Evolutionary conservation across 2,888 invertebrate species (phyloP).

Genomic region (Willowsia nigromaculata): DNA sequence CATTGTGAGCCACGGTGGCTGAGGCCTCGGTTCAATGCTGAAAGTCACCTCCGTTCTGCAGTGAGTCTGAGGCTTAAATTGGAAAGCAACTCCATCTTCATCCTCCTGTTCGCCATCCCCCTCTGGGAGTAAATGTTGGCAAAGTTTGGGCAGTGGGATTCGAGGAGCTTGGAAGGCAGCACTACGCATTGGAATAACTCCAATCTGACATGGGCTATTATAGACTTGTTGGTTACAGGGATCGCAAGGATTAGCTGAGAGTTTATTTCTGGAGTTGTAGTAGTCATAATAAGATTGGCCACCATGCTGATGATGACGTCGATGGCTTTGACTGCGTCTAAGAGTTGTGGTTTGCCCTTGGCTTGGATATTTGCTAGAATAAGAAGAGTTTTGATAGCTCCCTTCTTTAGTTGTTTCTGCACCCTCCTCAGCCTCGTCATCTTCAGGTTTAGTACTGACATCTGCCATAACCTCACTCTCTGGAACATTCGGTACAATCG

Average conservation of each 20-base stretch:
- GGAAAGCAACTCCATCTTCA: constrained; percentile 74
- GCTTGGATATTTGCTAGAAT: too few species aligned
- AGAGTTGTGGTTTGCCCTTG: too few species aligned
- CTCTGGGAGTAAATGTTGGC: constrained; percentile 30
- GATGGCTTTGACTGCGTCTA: too few species aligned
- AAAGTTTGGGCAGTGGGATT: constrained; percentile 53
- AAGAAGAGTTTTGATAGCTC: too few species aligned
- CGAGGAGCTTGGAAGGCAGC: constrained; percentile 67
- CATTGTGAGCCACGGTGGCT: constrained; percentile 76
- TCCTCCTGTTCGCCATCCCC: constrained; percentile 37
- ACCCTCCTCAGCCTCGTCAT: too few species aligned
- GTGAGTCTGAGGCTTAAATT: constrained; percentile 71
- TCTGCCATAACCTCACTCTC: too few species aligned
- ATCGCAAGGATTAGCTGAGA: not conserved
- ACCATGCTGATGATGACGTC: too few species aligned
- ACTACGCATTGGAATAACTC: constrained; percentile 66
- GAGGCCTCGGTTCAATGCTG: constrained; percentile 75
- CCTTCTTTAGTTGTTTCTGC: too few species aligned
- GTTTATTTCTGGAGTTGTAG: too few species aligned
- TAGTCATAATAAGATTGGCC: too few species aligned
- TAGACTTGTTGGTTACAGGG: not conserved
- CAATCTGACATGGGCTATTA: constrained; percentile 42
- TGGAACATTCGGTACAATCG: too few species aligned
- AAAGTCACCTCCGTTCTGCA: constrained; percentile 76
- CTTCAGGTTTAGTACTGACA: too few species aligned